Evolutionary conservation across 2,888 invertebrate genomes (phyloP).

Genomic region (Drosophila leonis): DNA sequence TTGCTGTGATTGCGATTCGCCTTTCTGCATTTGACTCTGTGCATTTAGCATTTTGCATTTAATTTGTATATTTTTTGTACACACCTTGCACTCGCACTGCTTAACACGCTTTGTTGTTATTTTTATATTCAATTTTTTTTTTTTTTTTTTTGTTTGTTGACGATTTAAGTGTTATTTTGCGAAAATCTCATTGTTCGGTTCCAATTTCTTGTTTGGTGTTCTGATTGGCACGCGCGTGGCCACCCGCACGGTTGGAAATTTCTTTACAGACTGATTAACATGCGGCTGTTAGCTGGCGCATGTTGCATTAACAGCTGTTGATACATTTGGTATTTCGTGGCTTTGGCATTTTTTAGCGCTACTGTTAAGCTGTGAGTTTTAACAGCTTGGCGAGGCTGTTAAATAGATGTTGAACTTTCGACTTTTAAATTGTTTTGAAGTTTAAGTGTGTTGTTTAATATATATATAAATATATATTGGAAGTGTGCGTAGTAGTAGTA

Average conservation of each 20-base stretch:
- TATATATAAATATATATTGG: background rate
- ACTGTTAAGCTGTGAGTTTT: slow-evolving; percentile 3
- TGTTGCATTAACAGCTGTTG: slow-evolving; percentile 53
- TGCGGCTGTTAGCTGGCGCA: slow-evolving; percentile 20
- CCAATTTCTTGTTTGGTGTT: slow-evolving; percentile 57
- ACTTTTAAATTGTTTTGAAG: background rate
- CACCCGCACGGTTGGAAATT: slow-evolving; percentile 56
- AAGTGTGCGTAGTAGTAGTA: background rate
- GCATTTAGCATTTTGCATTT: slow-evolving; percentile 16
- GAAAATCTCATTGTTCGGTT: slow-evolving; percentile 65
- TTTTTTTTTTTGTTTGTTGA: slow-evolving; percentile 29
- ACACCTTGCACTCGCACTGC: slow-evolving; percentile 55
- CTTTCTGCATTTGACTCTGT: slow-evolving; percentile 24
- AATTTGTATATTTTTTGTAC: slow-evolving; percentile 29
- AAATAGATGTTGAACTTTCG: background rate
- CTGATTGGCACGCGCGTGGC: slow-evolving; percentile 62
- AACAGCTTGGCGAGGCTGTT: slow-evolving; percentile 13
- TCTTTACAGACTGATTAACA: slow-evolving; percentile 52
- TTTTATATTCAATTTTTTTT: background rate
- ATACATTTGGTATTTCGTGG: slow-evolving; percentile 12
- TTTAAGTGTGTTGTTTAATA: background rate
- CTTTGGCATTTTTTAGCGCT: slow-evolving; percentile 50
- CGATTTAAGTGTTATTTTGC: slow-evolving; percentile 53
- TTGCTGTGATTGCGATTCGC: slow-evolving; percentile 48
- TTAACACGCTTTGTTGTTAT: slow-evolving; percentile 36